Evolutionary conservation across 2,888 invertebrate species (phyloP).

Genomic region (Polymixis flavicincta): DNA sequence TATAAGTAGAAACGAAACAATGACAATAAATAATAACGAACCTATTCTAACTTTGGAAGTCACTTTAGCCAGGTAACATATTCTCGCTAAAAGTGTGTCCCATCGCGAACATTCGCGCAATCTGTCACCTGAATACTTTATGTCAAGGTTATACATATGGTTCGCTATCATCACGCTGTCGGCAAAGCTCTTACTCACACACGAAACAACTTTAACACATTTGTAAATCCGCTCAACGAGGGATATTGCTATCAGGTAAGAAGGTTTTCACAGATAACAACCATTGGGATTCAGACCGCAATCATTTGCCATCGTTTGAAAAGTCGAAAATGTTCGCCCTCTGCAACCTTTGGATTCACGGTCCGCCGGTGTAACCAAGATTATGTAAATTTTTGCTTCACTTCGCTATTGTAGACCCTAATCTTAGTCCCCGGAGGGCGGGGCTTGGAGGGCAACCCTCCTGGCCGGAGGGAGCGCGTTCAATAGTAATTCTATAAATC

Average conservation of each 20-base stretch:
- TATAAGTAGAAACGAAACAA: conserved; percentile 19
- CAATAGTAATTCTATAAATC: conserved; percentile 84
- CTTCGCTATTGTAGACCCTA: conserved; percentile 78
- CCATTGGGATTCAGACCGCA: conserved; percentile 59
- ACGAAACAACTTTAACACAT: conserved; percentile 41
- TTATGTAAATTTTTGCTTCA: conserved; percentile 81
- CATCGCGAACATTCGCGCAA: conserved; percentile 43
- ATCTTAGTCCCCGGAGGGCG: conserved; percentile 71
- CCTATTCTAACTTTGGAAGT: conserved; percentile 34
- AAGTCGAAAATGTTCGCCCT: conserved; percentile 56
- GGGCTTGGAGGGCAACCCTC: conserved; percentile 61
- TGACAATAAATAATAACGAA: conserved; percentile 36
- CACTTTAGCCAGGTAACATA: conserved; percentile 41
- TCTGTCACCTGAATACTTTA: conserved; percentile 61
- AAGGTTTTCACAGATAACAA: conserved; percentile 57
- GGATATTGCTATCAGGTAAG: conserved; percentile 58
- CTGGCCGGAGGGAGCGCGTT: conserved; percentile 61
- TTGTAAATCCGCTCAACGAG: conserved; percentile 39
- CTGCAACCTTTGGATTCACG: conserved; percentile 57
- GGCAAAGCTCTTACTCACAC: conserved; percentile 30
- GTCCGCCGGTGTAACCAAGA: conserved; percentile 67
- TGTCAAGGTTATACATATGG: conserved; percentile 31
- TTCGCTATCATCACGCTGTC: conserved; percentile 12
- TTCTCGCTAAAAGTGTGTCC: conserved; percentile 52
- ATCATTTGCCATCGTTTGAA: conserved; percentile 64